phyloP scores from a whole-genome alignment of 2,113 vertebrate species.

The Boulengeromyrus knoepffleri region DNA sequence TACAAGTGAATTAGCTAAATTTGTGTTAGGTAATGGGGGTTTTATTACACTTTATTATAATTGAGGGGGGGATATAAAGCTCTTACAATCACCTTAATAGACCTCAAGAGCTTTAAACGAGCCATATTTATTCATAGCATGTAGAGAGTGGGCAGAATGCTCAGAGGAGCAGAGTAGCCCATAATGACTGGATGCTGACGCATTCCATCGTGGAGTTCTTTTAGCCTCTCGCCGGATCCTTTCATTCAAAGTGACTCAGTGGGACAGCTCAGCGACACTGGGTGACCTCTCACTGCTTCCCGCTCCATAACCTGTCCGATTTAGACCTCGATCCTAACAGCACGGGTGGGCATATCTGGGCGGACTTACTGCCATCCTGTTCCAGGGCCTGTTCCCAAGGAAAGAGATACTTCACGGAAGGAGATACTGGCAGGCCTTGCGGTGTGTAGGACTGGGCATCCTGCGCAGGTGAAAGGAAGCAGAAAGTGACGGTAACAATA shows the following conservation, averaged over 20 bases:
- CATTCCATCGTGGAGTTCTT: background rate
- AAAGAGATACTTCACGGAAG: background rate
- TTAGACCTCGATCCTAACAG: background rate
- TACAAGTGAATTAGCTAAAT: constrained; percentile 13
- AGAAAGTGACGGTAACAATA: background rate
- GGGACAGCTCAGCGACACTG: background rate
- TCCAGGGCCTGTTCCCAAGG: background rate
- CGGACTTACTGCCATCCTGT: background rate
- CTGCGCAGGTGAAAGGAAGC: background rate
- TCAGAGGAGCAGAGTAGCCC: background rate
- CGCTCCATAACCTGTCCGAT: background rate
- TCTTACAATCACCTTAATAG: constrained; percentile 16
- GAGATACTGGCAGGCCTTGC: background rate
- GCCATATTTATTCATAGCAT: constrained; percentile 7
- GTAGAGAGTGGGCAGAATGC: background rate
- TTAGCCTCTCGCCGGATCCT: background rate
- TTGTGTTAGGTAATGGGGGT: constrained; percentile 5
- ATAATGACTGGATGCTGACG: background rate
- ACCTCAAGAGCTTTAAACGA: constrained; percentile 17
- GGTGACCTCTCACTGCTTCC: background rate
- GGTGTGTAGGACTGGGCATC: background rate
- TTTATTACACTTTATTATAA: constrained; percentile 23
- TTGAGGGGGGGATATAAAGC: constrained; percentile 5
- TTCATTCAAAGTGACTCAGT: background rate
- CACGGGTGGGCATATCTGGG: background rate